Percentiles rank a stretch among this genome's conserved stretches.
Conservation (phyloP, 2,797 vertebrate species). For the Manis pentadactyla region DNA sequence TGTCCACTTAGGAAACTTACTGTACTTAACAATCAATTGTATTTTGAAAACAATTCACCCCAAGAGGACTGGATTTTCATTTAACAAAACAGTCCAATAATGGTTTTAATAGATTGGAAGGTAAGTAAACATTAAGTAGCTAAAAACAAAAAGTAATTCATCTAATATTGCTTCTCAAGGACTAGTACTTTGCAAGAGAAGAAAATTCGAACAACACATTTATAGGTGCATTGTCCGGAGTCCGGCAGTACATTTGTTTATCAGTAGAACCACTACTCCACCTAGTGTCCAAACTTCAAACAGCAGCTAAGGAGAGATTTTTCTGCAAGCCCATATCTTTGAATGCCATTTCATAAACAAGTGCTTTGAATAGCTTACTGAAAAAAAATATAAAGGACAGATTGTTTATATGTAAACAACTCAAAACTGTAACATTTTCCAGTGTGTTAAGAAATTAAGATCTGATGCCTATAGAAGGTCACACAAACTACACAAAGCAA, state of each 20-base stretch:
- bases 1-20: constrained; percentile 71
- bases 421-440: neutral
- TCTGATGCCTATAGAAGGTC: neutral
- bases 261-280: constrained; percentile 80
- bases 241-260: neutral
- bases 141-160: constrained; percentile 56
- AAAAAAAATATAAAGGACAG: neutral
- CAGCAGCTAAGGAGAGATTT: constrained; percentile 42
- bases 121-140: constrained; percentile 20
- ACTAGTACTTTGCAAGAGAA: neutral
- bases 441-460: neutral
- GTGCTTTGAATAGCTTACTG: neutral
- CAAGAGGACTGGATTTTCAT: constrained; percentile 61
- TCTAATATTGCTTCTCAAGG: neutral
- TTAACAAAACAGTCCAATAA: constrained; percentile 60
- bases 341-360: neutral
- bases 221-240: neutral
- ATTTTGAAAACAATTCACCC: constrained; percentile 68
- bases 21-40: constrained; percentile 74
- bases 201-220: constrained; percentile 19
- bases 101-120: constrained; percentile 51
- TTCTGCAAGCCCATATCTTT: neutral
- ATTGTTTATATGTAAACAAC: neutral
- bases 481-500: neutral
- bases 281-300: constrained; percentile 81